Base-by-base conservation (phyloP, 1,140 invertebrate species). In the Zaprionus ornatus region DNA sequence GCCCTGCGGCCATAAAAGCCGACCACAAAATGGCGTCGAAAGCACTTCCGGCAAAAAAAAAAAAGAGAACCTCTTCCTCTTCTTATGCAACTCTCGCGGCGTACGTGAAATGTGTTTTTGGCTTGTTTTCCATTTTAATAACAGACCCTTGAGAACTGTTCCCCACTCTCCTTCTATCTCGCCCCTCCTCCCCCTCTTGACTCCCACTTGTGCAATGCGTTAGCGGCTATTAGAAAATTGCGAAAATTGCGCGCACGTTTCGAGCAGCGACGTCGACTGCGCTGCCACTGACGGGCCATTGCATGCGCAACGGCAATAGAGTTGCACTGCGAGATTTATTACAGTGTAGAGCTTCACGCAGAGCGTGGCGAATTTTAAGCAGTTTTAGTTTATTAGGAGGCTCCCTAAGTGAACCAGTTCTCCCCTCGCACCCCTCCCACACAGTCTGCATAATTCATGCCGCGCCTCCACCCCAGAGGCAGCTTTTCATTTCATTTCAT, bases 231-330 rank as follows among this genome's bases (percentile, higher is more conserved):
- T 90, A 90, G 85, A 90, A 90, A 90, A 90, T 90, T 90, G 85
- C 79, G 81, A 90, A 90, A 90, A 90, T 90, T 90, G 85, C 86
- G 81, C 75, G 71, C 85, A 90, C 86, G 85, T 90, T 88, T 83
- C 69, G 29, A 48, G 40, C 37, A 37, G 64, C 65, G 17, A 54
- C 57, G 48, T 23, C 63, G 23, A 48, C 48, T 10, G 37, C 67
- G 29, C 45, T n/a, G 61, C 13, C 13, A 6, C 67, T 45, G 54
- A 5, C 68, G 1, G 27, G 50, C 23, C 52, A 69, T 85, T 90
- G 85, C 85, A 88, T 88, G 81, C 69, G 45, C 62, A 37, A 25
- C 12, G 63, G 81, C 79, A 79, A 90, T 90, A 78, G 86, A 90
- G 86, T 90, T 45, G 86, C 82, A 90, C 70, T 79, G 90, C 84